phyloP scores from a whole-genome alignment of 2,797 vertebrate species.

The Gobionotothen gibberifrons region DNA sequence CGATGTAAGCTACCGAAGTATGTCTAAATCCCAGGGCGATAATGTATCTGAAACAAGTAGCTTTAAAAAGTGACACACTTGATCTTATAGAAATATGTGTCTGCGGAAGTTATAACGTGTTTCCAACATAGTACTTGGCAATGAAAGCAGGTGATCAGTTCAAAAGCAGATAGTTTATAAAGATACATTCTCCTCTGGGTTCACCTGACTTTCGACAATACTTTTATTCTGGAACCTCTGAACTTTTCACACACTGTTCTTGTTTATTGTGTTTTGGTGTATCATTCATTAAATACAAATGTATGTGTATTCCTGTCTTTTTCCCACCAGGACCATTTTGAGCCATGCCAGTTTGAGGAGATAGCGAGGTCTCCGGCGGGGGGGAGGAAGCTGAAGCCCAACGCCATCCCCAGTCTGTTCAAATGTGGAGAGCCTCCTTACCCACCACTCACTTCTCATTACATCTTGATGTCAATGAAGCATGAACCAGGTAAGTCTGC shows the following conservation, averaged over 20 bases:
- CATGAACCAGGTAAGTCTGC: slow-evolving; percentile 78
- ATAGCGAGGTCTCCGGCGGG: slow-evolving; percentile 86
- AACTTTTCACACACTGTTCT: neutral
- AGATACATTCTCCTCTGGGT: neutral
- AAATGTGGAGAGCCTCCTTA: slow-evolving; percentile 81
- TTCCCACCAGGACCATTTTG: slow-evolving; percentile 83
- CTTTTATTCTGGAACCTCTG: neutral
- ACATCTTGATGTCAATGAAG: slow-evolving; percentile 78
- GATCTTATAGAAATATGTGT: no score
- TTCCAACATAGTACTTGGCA: no score
- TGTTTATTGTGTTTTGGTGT: neutral
- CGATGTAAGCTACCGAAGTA: no score
- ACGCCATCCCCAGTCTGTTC: slow-evolving; percentile 87
- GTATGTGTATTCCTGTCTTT: neutral
- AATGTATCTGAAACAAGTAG: no score
- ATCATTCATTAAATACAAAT: neutral
- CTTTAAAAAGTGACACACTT: no score
- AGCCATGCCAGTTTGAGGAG: slow-evolving; percentile 87
- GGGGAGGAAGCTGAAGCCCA: slow-evolving; percentile 87
- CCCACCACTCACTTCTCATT: slow-evolving; percentile 75
- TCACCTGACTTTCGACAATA: neutral
- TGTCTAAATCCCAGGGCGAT: no score
- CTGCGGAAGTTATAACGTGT: neutral
- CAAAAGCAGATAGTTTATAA: neutral
- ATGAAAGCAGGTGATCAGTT: no score